Percentiles rank a stretch among this genome's conserved stretches.
Conservation (phyloP, 2,888 invertebrate genomes). For the Pachycephus smyrnensis region DNA sequence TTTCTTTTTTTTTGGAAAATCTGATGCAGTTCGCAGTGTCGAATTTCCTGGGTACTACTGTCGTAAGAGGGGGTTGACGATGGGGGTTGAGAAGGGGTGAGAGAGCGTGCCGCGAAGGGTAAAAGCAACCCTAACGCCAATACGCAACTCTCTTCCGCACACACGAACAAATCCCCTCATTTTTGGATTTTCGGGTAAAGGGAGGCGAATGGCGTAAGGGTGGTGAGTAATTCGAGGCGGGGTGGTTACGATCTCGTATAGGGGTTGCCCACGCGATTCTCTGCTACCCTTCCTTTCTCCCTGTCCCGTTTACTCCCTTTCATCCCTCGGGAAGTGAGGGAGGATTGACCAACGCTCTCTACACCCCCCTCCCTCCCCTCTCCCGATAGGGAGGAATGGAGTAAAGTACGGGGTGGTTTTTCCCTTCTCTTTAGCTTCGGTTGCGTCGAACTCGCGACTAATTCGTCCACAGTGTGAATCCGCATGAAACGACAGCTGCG, state of each 20-base stretch:
- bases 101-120: background rate
- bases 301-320: constrained; percentile 26
- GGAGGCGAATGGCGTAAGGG: constrained; percentile 30
- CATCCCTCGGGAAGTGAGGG: constrained; percentile 28
- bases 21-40: too few species aligned
- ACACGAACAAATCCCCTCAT: constrained; percentile 56
- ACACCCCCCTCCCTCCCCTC: constrained; percentile 22
- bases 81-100: background rate
- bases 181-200: constrained; percentile 59
- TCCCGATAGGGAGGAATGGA: background rate
- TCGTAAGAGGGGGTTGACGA: too few species aligned
- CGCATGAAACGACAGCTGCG: too few species aligned
- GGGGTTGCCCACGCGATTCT: constrained; percentile 36
- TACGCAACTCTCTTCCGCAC: constrained; percentile 39
- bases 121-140: constrained; percentile 43
- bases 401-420: too few species aligned
- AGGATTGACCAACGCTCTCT: constrained; percentile 30
- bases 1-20: too few species aligned
- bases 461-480: background rate
- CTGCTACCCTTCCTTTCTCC: constrained; percentile 27
- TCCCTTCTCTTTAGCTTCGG: too few species aligned
- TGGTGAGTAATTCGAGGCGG: constrained; percentile 47
- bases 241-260: constrained; percentile 36
- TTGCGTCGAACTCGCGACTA: background rate
- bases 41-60: too few species aligned